phyloP scores from a whole-genome alignment of 2,888 invertebrate genomes.

The Eilema depressum region DNA sequence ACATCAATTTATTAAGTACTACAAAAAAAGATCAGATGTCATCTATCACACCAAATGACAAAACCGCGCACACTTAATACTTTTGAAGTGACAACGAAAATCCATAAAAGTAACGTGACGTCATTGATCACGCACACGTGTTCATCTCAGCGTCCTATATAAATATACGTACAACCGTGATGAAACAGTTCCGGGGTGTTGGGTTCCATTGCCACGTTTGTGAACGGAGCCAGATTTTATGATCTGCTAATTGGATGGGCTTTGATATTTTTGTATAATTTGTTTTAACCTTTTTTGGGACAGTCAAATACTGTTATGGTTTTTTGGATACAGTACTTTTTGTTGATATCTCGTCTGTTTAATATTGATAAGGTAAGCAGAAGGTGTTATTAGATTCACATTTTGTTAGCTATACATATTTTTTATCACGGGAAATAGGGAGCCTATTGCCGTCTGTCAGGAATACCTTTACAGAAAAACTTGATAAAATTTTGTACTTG shows the following conservation, averaged over 20 bases:
- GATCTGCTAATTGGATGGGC: conserved; percentile 1
- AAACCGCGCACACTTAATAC: background rate
- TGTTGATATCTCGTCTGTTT: background rate
- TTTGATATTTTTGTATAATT: conserved; percentile 8
- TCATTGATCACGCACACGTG: conserved; percentile 11
- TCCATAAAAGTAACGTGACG: conserved; percentile 1
- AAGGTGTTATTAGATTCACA: background rate
- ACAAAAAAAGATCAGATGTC: background rate
- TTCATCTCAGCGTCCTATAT: conserved; percentile 6
- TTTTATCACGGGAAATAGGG: background rate
- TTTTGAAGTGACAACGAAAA: conserved; percentile 7
- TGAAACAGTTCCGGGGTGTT: conserved; percentile 8
- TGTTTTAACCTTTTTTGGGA: background rate
- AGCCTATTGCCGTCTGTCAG: too few relatives aligned
- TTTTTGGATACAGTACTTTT: background rate
- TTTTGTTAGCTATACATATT: background rate
- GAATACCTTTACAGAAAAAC: too few relatives aligned
- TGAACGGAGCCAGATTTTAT: background rate
- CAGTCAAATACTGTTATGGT: conserved; percentile 1
- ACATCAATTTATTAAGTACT: too few relatives aligned
- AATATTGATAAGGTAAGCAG: background rate
- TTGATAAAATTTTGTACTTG: too few relatives aligned
- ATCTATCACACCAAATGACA: background rate
- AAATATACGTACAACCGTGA: background rate
- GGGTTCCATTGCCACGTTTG: background rate